phyloP scores from a whole-genome alignment of 2,113 vertebrate species.

The Thalassarche chlororhynchos region DNA sequence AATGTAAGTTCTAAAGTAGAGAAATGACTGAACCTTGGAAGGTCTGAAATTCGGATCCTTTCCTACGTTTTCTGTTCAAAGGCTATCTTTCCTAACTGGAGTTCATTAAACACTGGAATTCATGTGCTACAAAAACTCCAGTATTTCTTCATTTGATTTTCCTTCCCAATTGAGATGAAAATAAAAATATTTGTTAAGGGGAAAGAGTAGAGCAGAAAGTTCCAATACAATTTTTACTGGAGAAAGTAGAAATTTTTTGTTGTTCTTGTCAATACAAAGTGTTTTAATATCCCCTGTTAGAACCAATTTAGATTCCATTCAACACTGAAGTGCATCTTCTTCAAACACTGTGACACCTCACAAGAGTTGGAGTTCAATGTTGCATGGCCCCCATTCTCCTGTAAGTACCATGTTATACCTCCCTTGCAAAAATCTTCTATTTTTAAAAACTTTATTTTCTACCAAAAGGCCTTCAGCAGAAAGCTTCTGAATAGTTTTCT shows the following conservation, averaged over 20 bases:
- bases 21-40: not conserved
- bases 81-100: not conserved
- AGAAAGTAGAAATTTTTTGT: not conserved
- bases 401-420: not conserved
- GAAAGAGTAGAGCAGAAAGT: not conserved
- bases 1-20: not conserved
- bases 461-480: not conserved
- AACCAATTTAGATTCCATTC: not conserved
- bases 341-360: not conserved
- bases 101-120: not conserved
- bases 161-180: not conserved
- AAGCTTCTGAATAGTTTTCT: not conserved
- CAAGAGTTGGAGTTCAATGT: not conserved
- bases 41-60: not conserved
- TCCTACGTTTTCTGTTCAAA: not conserved
- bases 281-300: not conserved
- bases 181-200: not conserved
- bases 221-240: not conserved
- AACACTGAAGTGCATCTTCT: not conserved
- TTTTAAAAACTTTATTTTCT: not conserved
- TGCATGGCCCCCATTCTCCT: accelerated
- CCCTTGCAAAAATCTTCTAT: not conserved
- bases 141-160: not conserved
- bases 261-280: not conserved
- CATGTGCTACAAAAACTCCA: not conserved